Evolutionary conservation across 1,140 invertebrate species (phyloP).

Genomic region (Hypsibius dujardini): DNA sequence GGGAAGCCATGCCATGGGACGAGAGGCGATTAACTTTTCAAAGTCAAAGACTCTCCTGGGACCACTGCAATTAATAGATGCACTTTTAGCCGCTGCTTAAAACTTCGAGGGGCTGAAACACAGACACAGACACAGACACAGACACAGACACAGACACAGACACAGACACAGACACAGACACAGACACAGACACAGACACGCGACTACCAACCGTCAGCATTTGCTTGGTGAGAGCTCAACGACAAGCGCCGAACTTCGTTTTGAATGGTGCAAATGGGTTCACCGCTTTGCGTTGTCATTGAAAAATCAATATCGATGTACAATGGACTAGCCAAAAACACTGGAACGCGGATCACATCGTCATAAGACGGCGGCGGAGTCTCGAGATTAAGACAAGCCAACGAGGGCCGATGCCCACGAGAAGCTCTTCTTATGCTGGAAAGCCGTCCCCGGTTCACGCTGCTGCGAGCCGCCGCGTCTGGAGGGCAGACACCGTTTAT

Average conservation of each 20-base stretch:
- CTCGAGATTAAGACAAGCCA: background rate
- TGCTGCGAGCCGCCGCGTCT: background rate
- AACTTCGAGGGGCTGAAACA: too few species aligned
- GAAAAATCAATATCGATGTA: background rate
- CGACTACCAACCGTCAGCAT: background rate
- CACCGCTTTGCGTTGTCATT: background rate
- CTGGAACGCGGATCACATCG: background rate
- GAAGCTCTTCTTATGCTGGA: background rate
- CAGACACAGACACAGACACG: background rate
- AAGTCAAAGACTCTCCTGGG: too few species aligned
- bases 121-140: too few species aligned
- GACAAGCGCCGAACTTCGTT: constrained; percentile 9
- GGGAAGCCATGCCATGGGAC: too few species aligned
- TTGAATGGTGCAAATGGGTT: background rate
- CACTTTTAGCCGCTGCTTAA: too few species aligned
- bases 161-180: too few species aligned
- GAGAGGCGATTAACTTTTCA: too few species aligned
- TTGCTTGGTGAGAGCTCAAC: background rate
- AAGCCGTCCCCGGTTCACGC: background rate
- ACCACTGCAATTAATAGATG: too few species aligned
- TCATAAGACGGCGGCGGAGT: background rate
- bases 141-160: too few species aligned
- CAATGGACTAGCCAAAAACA: background rate
- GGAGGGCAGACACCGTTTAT: background rate
- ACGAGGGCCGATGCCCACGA: background rate